These are phyloP conservation scores for Leucoptera coffeella DNA, from an alignment of 2,888 invertebrate species.

Conservation along the genomic window DNA sequence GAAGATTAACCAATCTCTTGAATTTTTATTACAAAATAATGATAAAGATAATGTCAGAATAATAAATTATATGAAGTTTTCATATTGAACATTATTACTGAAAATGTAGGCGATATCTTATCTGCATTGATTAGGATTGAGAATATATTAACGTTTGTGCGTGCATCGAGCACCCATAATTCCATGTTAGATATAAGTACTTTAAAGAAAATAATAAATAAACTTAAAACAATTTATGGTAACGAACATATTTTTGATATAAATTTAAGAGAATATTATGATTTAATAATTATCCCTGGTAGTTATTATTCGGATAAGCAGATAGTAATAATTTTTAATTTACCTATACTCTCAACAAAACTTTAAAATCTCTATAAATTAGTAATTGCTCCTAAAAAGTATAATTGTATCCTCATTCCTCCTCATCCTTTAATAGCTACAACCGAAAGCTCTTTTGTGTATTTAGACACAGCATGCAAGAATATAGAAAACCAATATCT, in stretches of 20 bases:
- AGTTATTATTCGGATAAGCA: not conserved
- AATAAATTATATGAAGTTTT: conserved; percentile 2
- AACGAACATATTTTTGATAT: not conserved
- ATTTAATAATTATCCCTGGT: too few relatives aligned
- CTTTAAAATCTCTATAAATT: too few relatives aligned
- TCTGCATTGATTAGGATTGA: conserved; percentile 7
- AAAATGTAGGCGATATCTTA: conserved; percentile 5
- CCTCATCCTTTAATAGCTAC: too few relatives aligned
- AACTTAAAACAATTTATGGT: too few relatives aligned
- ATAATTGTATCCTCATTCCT: too few relatives aligned
- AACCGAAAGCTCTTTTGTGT: too few relatives aligned
- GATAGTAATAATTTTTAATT: not conserved
- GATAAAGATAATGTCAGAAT: not conserved
- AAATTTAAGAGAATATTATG: not conserved
- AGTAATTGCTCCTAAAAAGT: too few relatives aligned
- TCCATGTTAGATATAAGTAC: conserved; percentile 6
- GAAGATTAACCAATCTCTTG: not conserved
- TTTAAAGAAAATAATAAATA: not conserved
- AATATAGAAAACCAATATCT: too few relatives aligned
- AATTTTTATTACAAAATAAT: not conserved
- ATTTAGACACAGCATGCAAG: too few relatives aligned
- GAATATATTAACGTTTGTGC: conserved; percentile 7
- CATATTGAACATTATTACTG: not conserved
- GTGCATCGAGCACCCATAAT: conserved; percentile 7
- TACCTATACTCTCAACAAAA: not conserved